Evolutionary conservation across 2,113 vertebrate species (phyloP).

Genomic region (Prochilodus magdalenae): DNA sequence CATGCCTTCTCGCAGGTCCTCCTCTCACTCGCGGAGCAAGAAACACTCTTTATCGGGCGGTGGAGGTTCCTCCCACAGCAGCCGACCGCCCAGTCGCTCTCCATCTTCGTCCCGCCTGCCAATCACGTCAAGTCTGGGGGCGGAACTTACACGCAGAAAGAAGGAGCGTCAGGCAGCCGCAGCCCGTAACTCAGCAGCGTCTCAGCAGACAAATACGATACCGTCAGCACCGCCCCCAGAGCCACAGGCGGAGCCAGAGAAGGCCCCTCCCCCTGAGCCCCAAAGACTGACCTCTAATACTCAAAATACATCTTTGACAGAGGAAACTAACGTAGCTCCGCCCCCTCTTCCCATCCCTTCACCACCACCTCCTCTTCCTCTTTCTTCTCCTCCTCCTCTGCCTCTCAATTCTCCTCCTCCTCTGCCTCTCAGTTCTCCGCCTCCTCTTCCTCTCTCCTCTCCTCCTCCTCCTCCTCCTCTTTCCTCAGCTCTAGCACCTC

Average conservation of each 20-base stretch:
- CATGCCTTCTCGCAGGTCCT: conserved; percentile 82
- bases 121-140: conserved; percentile 92
- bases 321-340: conserved; percentile 21
- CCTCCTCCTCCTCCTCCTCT: conserved; percentile 69
- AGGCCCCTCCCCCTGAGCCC: conserved; percentile 37
- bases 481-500: conserved; percentile 67
- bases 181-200: conserved; percentile 82
- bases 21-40: conserved; percentile 92
- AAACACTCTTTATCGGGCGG: conserved; percentile 85
- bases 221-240: conserved; percentile 61
- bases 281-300: conserved; percentile 5
- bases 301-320: not conserved
- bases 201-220: conserved; percentile 68
- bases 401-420: conserved; percentile 57
- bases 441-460: conserved; percentile 17
- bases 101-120: conserved; percentile 87
- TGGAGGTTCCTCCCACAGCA: conserved; percentile 78
- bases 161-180: conserved; percentile 92
- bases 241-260: conserved; percentile 35
- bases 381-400: conserved; percentile 56
- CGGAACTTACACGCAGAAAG: conserved; percentile 92
- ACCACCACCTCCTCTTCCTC: conserved; percentile 29
- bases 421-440: conserved; percentile 31
- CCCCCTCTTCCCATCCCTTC: conserved; percentile 38
- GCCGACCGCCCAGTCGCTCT: conserved; percentile 90